Evolutionary conservation across 1,140 invertebrate genomes (phyloP).

Genomic region (Orchesella cincta): DNA sequence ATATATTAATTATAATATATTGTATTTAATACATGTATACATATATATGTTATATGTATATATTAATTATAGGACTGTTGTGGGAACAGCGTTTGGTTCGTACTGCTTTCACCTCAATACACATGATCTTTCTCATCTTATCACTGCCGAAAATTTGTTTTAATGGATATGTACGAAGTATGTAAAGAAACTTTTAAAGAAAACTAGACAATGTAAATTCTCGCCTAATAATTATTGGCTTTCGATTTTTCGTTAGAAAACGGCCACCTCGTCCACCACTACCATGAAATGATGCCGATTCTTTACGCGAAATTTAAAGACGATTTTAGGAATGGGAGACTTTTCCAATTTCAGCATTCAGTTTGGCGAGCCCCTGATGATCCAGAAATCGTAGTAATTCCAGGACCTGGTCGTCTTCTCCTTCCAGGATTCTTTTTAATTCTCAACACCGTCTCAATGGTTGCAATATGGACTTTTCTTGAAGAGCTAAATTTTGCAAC

Average conservation of each 20-base stretch:
- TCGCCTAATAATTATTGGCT: not conserved
- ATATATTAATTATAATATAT: too few relatives aligned
- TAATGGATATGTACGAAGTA: conserved; percentile 39
- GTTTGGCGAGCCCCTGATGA: not conserved
- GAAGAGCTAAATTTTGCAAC: conserved; percentile 46
- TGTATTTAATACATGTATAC: too few relatives aligned
- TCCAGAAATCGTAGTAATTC: not conserved
- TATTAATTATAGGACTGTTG: conserved; percentile 46
- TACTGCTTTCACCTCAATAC: conserved; percentile 37
- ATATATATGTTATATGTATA: too few relatives aligned
- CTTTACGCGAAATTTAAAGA: not conserved
- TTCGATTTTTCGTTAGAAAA: conserved; percentile 2
- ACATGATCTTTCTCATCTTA: conserved; percentile 34
- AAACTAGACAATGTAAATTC: not conserved
- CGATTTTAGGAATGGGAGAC: not conserved
- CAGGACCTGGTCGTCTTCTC: not conserved
- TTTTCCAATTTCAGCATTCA: not conserved
- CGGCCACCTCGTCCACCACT: not conserved
- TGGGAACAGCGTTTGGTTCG: conserved; percentile 40
- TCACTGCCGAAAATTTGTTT: conserved; percentile 41
- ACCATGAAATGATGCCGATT: not conserved
- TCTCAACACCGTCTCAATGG: conserved; percentile 36
- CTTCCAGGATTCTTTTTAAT: conserved; percentile 17
- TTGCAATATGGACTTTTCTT: conserved; percentile 43
- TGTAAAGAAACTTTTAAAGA: too few relatives aligned